Conservation (phyloP, 2,113 vertebrate species). For the Jacana jacana region DNA sequence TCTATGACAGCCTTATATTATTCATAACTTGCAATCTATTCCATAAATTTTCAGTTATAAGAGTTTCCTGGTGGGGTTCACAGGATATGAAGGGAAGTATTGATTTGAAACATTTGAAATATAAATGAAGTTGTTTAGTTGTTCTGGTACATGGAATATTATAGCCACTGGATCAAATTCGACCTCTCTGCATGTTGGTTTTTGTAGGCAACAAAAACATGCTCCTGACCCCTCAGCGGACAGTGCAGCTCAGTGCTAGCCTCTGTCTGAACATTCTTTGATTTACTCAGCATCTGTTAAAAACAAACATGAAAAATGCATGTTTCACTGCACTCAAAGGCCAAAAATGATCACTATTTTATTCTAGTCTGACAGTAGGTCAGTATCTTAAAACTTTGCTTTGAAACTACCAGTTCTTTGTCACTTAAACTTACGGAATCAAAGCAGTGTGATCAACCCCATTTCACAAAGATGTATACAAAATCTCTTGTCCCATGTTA, state of each 20-base stretch:
- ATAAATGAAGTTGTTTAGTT: constrained; percentile 72
- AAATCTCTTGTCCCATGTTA: not conserved
- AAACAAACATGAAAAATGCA: constrained; percentile 42
- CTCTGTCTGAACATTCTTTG: not conserved
- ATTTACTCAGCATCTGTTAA: constrained; percentile 13
- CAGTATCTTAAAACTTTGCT: not conserved
- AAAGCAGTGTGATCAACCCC: not conserved
- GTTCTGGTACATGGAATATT: constrained; percentile 46
- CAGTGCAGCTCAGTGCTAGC: not conserved
- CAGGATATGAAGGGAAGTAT: constrained; percentile 70
- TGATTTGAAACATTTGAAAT: constrained; percentile 81
- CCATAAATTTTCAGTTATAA: constrained; percentile 64
- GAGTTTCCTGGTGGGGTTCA: constrained; percentile 44
- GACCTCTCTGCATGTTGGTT: not conserved
- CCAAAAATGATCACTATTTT: not conserved
- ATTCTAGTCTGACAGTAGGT: not conserved
- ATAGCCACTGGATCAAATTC: constrained; percentile 11
- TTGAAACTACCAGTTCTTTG: not conserved
- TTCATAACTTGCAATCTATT: constrained; percentile 56
- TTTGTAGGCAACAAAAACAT: not conserved
- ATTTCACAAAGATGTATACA: not conserved
- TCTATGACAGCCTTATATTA: constrained; percentile 64
- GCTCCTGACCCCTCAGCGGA: not conserved
- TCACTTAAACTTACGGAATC: not conserved
- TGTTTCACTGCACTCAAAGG: not conserved